These are phyloP conservation scores for Oceanites oceanicus DNA, from an alignment of 2,113 vertebrate species.

Conservation along the genomic window DNA sequence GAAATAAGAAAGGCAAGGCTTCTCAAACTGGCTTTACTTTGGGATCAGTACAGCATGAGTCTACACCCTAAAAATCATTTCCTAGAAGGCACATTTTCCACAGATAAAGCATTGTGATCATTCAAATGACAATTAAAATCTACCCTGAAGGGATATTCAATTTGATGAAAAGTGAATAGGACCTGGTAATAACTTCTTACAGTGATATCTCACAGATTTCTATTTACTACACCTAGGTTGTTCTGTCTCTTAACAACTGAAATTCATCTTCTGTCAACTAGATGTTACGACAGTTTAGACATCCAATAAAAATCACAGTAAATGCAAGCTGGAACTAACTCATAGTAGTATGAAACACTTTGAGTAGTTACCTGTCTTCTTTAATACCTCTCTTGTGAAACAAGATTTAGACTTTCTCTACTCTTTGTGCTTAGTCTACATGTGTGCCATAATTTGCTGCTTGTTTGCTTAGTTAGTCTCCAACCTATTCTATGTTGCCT, in stretches of 20 bases:
- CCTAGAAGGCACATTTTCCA: neutral
- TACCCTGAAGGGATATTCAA: neutral
- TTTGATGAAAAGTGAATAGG: neutral
- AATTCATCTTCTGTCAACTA: neutral
- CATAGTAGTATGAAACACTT: neutral
- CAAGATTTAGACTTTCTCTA: neutral
- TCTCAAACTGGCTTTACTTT: neutral
- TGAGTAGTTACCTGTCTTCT: neutral
- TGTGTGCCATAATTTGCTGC: neutral
- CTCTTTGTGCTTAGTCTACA: neutral
- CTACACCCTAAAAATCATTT: neutral
- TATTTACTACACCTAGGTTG: neutral
- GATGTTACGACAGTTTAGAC: neutral
- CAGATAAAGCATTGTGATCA: neutral
- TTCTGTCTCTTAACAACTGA: neutral
- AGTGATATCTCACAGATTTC: neutral
- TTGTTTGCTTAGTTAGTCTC: neutral
- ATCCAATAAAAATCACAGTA: neutral
- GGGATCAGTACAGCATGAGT: neutral
- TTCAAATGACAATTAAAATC: neutral
- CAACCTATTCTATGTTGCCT: accelerated
- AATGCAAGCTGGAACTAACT: neutral
- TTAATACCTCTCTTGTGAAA: neutral
- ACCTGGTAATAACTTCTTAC: neutral
- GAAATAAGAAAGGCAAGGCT: neutral